Evolutionary conservation across 2,113 vertebrate genomes (phyloP), one percentile per base, ranked within the genome.

Genomic region (Pterocles burchelli): DNA sequence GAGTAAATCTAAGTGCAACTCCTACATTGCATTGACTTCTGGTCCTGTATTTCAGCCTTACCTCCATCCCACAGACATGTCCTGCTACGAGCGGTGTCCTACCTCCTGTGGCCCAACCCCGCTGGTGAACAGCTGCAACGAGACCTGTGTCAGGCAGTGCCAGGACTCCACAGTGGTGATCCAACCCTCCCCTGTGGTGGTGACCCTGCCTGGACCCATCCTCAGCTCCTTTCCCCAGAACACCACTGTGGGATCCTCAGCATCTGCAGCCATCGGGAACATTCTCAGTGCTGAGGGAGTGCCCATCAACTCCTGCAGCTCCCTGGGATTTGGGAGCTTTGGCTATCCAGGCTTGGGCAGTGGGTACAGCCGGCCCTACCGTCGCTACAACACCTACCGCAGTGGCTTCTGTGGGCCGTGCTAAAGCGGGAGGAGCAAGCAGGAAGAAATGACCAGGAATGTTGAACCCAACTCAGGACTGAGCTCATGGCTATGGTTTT

Each of bases 221-320:
- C 93, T 95, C 65, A 95, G 81, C 85, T 95, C 93, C 90, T 95
- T 89, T 90, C 93, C 90, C 0, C 93, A 92, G 71, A 94, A 91
- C 51, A 94, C 93, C 2, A 3, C 93, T 1, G 93, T 94, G 57
- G 93, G 93, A 19, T 91, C 93, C 28, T 83, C 84, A 16, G 77
- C 90, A 9, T 88, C 90, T 0, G 84, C 90, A 0, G 82, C 88
- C 38, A 41, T 90, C 0, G 77, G 88, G 6, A 68, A 25, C 0
- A 5, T 1, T 0, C 93, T 94, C 3, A 25, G 43, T 22, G 17
- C 21, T 0, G 71, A 9, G 3, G 82, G 88, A 1, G 82, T 82
- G 0, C 77, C 92, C 46, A 67, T 87, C 71, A 19, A 3, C 65
- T 77, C 71, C 0, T 76, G 92, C 1, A n/a, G 16, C 18, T 66